These are phyloP conservation scores for Trinorchestia longiramus DNA, from an alignment of 1,140 invertebrate genomes.

Conservation along the genomic window DNA sequence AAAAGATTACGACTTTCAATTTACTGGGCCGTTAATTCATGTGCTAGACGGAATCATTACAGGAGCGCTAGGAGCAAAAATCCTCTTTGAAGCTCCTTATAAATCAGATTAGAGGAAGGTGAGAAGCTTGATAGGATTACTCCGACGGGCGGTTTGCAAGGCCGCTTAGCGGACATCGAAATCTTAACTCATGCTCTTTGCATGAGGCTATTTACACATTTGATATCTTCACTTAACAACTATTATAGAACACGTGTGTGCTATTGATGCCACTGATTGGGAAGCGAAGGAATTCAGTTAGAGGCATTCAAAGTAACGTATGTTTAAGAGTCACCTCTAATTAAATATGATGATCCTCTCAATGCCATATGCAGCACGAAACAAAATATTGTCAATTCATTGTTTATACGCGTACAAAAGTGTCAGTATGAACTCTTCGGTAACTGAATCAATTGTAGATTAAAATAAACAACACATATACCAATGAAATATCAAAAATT, in stretches of 20 bases:
- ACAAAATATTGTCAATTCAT: background rate
- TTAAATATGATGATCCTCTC: background rate
- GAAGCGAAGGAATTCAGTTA: background rate
- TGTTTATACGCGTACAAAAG: background rate
- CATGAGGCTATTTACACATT: background rate
- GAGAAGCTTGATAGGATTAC: conserved; percentile 49
- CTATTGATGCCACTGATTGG: background rate
- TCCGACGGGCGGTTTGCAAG: background rate
- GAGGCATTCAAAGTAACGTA: background rate
- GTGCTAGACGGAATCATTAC: background rate
- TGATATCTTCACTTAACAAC: background rate
- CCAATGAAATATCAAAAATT: background rate
- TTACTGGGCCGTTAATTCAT: conserved; percentile 32
- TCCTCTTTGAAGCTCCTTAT: conserved; percentile 22
- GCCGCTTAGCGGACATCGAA: background rate
- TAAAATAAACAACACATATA: background rate
- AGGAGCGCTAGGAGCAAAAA: conserved; percentile 22
- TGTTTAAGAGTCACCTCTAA: background rate
- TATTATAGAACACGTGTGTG: background rate
- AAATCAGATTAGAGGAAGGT: conserved; percentile 15
- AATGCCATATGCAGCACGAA: background rate
- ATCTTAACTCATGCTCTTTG: background rate
- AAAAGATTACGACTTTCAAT: conserved; percentile 26
- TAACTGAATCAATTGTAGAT: background rate
- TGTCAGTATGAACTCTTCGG: background rate